phyloP scores from a whole-genome alignment of 2,888 invertebrate species.

The Drosophila borealis region DNA sequence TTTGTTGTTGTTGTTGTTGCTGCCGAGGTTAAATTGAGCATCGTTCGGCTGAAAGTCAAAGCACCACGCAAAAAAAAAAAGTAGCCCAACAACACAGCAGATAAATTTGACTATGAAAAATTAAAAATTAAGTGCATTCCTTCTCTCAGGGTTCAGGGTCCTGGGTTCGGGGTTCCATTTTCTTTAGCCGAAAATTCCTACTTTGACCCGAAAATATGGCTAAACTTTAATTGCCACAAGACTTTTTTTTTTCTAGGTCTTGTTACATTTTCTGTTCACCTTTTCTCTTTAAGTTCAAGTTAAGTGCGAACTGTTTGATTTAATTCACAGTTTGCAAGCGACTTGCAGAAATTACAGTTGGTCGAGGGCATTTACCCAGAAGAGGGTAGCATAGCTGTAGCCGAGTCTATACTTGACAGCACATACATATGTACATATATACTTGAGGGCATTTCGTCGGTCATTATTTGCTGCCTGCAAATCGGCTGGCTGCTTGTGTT shows the following conservation, averaged over 20 bases:
- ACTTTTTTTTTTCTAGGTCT: not conserved
- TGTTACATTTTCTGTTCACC: not conserved
- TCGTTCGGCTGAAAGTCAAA: slow-evolving; percentile 50
- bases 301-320: not conserved
- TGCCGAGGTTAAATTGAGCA: slow-evolving; percentile 73
- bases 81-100: slow-evolving; percentile 6
- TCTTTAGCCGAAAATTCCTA: slow-evolving; percentile 1
- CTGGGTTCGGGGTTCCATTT: not conserved
- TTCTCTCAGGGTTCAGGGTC: not conserved
- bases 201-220: slow-evolving; percentile 44
- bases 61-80: slow-evolving; percentile 28
- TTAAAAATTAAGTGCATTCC: slow-evolving; percentile 72
- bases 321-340: not conserved
- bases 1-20: slow-evolving; percentile 30
- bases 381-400: no score
- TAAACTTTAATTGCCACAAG: slow-evolving; percentile 61
- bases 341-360: not conserved
- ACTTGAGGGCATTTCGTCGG: no score
- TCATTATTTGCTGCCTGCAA: no score
- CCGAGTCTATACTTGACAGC: no score
- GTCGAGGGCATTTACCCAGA: no score
- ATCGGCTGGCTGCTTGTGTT: no score
- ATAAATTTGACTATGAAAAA: slow-evolving; percentile 46
- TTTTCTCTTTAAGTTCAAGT: not conserved
- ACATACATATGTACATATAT: no score